phyloP scores from a whole-genome alignment of 2,888 invertebrate genomes.

The Cantharis nigra region DNA sequence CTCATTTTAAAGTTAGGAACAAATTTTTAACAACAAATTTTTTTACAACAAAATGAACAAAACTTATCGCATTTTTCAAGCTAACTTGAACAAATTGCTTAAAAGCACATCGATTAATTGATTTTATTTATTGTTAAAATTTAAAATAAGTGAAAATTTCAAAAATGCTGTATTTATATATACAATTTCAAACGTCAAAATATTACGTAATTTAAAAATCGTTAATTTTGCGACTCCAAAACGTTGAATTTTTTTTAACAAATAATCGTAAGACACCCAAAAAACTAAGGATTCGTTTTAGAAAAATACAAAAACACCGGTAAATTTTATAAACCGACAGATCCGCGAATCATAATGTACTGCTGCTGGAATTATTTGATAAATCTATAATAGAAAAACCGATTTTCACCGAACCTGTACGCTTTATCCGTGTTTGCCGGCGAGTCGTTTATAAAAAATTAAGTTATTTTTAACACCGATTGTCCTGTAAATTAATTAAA shows the following conservation, averaged over 20 bases:
- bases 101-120: background rate
- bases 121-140: background rate
- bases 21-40: background rate
- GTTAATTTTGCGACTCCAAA: background rate
- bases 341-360: slow-evolving; percentile 13
- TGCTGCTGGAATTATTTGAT: slow-evolving; percentile 6
- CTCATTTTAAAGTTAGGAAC: slow-evolving; percentile 21
- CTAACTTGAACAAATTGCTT: background rate
- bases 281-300: background rate
- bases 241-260: background rate
- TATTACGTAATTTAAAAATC: background rate
- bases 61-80: background rate
- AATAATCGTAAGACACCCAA: background rate
- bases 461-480: slow-evolving; percentile 9
- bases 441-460: background rate
- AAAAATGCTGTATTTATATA: background rate
- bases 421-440: background rate
- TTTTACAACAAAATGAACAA: background rate
- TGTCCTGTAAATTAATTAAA: slow-evolving; percentile 1
- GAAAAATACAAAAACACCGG: background rate
- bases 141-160: background rate
- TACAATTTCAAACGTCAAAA: background rate
- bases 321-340: background rate
- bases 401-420: slow-evolving; percentile 12
- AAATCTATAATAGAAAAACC: slow-evolving; percentile 18